Evolutionary conservation across 2,113 vertebrate species (phyloP), one percentile per base, ranked within the genome.

Genomic region (Hemichromis elongatus): DNA sequence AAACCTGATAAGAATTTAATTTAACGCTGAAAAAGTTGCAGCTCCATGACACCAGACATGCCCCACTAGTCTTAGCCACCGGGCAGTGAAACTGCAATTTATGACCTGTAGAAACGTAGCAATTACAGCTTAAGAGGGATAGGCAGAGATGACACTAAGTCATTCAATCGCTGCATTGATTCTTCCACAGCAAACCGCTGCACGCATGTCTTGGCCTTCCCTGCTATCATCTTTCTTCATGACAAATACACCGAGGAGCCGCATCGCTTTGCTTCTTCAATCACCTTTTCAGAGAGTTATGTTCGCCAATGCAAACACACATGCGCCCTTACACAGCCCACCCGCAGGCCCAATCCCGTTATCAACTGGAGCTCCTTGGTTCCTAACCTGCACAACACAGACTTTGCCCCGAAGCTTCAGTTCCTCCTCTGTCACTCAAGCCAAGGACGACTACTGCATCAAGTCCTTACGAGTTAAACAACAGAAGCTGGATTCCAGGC

Each of bases 101-200:
- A 94, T 86, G 88, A 91, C 59, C 86, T 2, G 4, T 21, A 86
- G 66, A 92, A 83, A 86, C 79, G 50, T 5, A 26, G 47, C 81
- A 92, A 94, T 95, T 91, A 89, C 83, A 89, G 88, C 90, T 90
- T 84, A 79, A 89, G 81, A 90, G 59, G 57, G 52, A 70, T 66
- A 37, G 82, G 53, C 5, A 33, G 61, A 68, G 84, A 88, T 81
- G 89, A 73, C 86, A 82, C 55, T 21, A 88, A 73, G 82, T 90
- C 88, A 79, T 79, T 94, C 89, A 89, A 93, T 94, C 89, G 82
- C 75, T 30, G 53, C 83, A 93, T 89, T 63, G 92, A 94, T 93
- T 86, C 88, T 28, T 78, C 55, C 61, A 9, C 79, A 82, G 84
- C 75, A 79, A 57, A 88, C 82, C 77, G 73, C 52, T 7, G 70